Conservation (phyloP, 2,113 vertebrate species). For the Pangasianodon gigas region DNA sequence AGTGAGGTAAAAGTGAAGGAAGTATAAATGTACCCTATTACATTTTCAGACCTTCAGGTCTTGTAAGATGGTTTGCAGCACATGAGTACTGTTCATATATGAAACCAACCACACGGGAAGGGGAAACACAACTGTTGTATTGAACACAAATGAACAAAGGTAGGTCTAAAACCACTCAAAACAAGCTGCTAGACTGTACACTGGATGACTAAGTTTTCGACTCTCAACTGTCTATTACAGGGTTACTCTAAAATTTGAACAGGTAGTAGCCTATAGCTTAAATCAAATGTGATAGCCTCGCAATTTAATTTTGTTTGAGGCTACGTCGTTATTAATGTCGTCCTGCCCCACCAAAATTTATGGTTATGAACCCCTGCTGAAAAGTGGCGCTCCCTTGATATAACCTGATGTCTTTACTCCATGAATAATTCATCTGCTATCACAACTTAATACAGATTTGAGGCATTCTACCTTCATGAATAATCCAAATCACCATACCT, state of each 20-base stretch:
- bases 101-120: no score
- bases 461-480: constrained; percentile 46
- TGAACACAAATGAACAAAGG: no score
- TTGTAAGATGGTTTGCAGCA: not conserved
- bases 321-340: not conserved
- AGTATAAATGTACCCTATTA: not conserved
- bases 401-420: constrained; percentile 35
- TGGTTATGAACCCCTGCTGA: not conserved
- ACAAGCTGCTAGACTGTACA: no score
- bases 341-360: not conserved
- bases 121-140: not conserved
- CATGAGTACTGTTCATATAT: not conserved
- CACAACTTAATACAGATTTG: constrained; percentile 49
- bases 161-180: no score
- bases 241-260: not conserved
- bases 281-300: not conserved
- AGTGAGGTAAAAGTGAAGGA: not conserved
- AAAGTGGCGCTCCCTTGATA: constrained; percentile 28
- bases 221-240: not conserved
- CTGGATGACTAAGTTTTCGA: no score
- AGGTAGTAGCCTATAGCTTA: not conserved
- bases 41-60: not conserved
- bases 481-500: constrained; percentile 46
- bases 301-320: not conserved
- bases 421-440: constrained; percentile 54